phyloP scores from a whole-genome alignment of 2,797 vertebrate genomes.

The Pyrocephalus nanus region DNA sequence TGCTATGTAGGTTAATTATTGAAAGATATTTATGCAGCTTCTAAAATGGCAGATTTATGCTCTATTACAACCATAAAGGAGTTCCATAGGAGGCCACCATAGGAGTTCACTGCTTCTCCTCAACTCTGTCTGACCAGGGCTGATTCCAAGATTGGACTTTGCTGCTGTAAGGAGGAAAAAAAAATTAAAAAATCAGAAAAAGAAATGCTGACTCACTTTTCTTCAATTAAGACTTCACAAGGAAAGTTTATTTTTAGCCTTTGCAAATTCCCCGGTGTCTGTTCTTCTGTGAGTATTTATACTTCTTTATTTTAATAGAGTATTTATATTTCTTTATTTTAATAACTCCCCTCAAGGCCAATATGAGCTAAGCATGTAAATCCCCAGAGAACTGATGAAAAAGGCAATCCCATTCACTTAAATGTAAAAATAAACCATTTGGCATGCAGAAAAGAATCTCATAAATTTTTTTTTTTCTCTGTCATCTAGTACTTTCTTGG shows the following conservation, averaged over 20 bases:
- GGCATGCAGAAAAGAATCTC: not conserved
- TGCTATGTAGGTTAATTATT: not conserved
- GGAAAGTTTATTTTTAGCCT: constrained; percentile 28
- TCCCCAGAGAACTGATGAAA: not conserved
- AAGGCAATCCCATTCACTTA: not conserved
- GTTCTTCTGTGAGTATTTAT: constrained; percentile 28
- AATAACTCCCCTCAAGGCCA: not conserved
- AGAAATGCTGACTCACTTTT: constrained; percentile 10
- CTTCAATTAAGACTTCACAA: not conserved
- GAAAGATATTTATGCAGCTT: not conserved
- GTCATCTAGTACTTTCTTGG: constrained; percentile 7
- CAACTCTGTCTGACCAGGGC: not conserved
- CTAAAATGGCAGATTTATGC: not conserved
- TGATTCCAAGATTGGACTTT: not conserved
- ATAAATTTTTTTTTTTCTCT: not conserved
- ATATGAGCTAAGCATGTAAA: constrained; percentile 1
- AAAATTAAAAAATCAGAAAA: not conserved
- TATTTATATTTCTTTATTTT: constrained; percentile 32
- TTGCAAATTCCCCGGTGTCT: not conserved
- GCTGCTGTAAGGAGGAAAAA: not conserved
- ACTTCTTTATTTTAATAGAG: constrained; percentile 12
- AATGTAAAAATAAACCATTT: constrained; percentile 46
- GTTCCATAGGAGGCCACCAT: not conserved
- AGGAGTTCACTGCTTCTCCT: not conserved
- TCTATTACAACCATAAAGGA: not conserved